phyloP scores from a whole-genome alignment of 37 sponge, comb jelly and placozoan genomes.

The Chondrilla cf. caribensis region DNA sequence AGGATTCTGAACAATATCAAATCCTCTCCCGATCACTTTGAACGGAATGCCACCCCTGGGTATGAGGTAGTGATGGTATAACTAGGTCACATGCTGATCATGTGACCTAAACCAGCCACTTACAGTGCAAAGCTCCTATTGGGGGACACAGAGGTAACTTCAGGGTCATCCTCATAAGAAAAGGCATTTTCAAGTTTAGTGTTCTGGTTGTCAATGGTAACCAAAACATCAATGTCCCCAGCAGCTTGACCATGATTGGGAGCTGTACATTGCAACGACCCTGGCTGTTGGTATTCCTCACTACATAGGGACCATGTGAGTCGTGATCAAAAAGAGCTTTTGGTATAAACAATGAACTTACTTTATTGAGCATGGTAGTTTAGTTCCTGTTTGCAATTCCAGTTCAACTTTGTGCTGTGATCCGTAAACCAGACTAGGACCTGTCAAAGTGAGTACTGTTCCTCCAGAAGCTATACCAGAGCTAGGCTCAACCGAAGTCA shows the following conservation, averaged over 20 bases:
- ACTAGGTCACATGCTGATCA: not conserved
- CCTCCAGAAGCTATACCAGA: conserved; percentile 13
- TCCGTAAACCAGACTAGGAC: not conserved
- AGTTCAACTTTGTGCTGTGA: not conserved
- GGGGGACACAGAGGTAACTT: not conserved
- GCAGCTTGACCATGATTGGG: too few relatives aligned
- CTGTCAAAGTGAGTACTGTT: not conserved
- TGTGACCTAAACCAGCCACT: not conserved
- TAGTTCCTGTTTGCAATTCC: not conserved
- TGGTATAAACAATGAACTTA: too few relatives aligned
- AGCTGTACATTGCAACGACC: not conserved
- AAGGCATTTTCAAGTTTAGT: not conserved
- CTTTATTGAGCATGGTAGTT: too few relatives aligned
- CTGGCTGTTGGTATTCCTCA: not conserved
- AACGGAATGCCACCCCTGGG: conserved; percentile 15
- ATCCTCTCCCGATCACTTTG: not conserved
- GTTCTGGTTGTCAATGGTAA: too few relatives aligned
- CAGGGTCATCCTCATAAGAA: not conserved
- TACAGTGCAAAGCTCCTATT: not conserved
- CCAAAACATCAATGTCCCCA: too few relatives aligned
- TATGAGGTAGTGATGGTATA: not conserved
- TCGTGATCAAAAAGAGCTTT: too few relatives aligned
- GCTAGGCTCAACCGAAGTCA: not conserved
- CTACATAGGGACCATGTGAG: too few relatives aligned
- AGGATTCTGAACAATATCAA: not conserved